Percentiles rank a stretch among this genome's conserved stretches.
Evolutionary conservation across 2,113 vertebrate genomes (phyloP).

Genomic region (Poecile atricapillus): DNA sequence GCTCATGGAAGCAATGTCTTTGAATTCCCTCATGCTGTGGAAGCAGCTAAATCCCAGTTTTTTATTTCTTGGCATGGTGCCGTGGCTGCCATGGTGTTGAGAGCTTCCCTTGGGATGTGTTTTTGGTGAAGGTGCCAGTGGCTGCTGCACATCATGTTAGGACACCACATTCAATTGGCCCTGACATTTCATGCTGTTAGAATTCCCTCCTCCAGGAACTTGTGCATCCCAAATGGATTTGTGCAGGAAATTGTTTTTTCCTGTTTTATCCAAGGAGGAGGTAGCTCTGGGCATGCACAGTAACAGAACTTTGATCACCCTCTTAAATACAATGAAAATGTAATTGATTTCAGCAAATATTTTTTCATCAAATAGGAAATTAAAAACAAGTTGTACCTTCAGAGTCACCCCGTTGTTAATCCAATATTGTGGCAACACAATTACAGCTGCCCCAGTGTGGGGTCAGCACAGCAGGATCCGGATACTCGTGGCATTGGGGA

Average conservation of each 20-base stretch:
- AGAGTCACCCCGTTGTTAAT: neutral
- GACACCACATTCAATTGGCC: neutral
- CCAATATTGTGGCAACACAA: constrained; percentile 49
- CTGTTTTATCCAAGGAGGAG: neutral
- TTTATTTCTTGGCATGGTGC: neutral
- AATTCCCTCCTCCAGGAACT: neutral
- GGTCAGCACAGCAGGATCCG: neutral
- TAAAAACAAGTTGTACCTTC: neutral
- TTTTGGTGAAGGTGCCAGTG: neutral
- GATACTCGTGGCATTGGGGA: neutral
- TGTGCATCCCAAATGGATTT: neutral
- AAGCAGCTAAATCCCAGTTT: neutral
- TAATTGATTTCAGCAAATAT: neutral
- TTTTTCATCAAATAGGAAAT: neutral
- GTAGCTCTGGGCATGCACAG: neutral
- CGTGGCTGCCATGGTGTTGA: neutral
- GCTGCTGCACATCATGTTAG: neutral
- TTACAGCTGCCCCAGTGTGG: neutral
- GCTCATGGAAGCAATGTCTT: neutral
- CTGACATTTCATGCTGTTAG: neutral
- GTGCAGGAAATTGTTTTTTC: neutral
- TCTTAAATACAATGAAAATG: neutral
- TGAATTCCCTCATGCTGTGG: neutral
- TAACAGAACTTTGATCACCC: neutral
- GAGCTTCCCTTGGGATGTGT: neutral